These are phyloP conservation scores for Flexamia atlantica DNA, from an alignment of 2,888 invertebrate genomes.

Conservation along the genomic window DNA sequence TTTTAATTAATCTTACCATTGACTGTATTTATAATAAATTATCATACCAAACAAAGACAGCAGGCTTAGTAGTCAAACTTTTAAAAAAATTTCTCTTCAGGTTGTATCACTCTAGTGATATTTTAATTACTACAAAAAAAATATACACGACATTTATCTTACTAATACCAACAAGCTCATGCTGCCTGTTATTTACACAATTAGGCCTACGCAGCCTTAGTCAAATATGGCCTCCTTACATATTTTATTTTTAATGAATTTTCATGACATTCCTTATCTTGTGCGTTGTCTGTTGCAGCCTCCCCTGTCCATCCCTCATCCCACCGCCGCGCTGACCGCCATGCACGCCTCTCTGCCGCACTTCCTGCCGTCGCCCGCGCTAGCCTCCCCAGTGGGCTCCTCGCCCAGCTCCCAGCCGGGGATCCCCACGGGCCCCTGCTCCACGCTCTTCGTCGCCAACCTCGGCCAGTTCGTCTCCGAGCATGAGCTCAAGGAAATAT, in stretches of 20 bases:
- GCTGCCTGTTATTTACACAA: too few species aligned
- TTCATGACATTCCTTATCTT: neutral
- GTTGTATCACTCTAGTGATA: too few species aligned
- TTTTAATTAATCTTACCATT: too few species aligned
- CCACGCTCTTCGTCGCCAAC: conserved; percentile 99
- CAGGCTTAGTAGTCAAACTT: too few species aligned
- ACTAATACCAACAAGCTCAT: too few species aligned
- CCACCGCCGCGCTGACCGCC: conserved; percentile 81
- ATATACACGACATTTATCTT: too few species aligned
- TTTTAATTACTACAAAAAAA: too few species aligned
- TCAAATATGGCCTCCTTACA: neutral
- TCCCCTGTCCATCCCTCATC: conserved; percentile 79
- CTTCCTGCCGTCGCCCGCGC: conserved; percentile 94
- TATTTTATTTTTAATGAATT: neutral
- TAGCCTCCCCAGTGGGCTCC: conserved; percentile 83
- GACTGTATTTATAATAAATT: too few species aligned
- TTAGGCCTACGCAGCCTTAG: too few species aligned
- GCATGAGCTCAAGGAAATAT: conserved; percentile 98
- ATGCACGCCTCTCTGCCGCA: conserved; percentile 85
- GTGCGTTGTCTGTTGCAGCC: conserved; percentile 40
- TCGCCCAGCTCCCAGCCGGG: conserved; percentile 79
- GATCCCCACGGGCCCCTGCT: conserved; percentile 87
- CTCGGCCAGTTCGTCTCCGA: conserved; percentile 98
- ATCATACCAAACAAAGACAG: too few species aligned
- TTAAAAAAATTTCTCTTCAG: too few species aligned